phyloP scores from a whole-genome alignment of 2,797 vertebrate species.

The Alcedo quadribrachys region DNA sequence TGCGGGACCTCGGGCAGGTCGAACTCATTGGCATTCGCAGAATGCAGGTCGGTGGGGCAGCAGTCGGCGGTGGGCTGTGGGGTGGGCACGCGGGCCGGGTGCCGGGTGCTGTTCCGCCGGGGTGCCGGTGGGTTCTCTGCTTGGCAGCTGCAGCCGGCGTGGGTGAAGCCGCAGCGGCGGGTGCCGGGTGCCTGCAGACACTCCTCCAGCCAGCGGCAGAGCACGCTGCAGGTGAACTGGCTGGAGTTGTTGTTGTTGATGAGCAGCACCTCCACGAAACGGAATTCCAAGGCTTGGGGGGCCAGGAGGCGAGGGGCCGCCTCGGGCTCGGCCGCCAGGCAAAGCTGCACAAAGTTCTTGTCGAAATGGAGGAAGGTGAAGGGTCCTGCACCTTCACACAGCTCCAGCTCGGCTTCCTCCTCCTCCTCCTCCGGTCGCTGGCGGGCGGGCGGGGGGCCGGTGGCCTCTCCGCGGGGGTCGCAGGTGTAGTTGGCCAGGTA shows the following conservation, averaged over 20 bases:
- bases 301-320: slow-evolving; percentile 81
- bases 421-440: slow-evolving; percentile 28
- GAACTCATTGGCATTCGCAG: slow-evolving; percentile 88
- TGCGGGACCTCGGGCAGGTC: slow-evolving; percentile 89
- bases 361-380: slow-evolving; percentile 95
- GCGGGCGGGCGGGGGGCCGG: neutral
- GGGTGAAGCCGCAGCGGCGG: slow-evolving; percentile 89
- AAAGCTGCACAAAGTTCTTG: slow-evolving; percentile 97
- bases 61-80: slow-evolving; percentile 66
- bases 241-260: slow-evolving; percentile 99
- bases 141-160: slow-evolving; percentile 92
- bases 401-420: slow-evolving; percentile 85
- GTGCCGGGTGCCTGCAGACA: slow-evolving; percentile 81
- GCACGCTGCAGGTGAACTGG: slow-evolving; percentile 94
- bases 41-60: slow-evolving; percentile 91
- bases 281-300: slow-evolving; percentile 88
- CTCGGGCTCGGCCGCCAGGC: slow-evolving; percentile 85
- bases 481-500: slow-evolving; percentile 96
- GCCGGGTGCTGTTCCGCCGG: slow-evolving; percentile 79
- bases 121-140: slow-evolving; percentile 77
- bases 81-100: slow-evolving; percentile 72
- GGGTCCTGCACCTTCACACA: slow-evolving; percentile 82
- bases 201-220: slow-evolving; percentile 97
- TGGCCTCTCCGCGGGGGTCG: slow-evolving; percentile 74
- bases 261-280: slow-evolving; percentile 93